Evolutionary conservation across 2,888 invertebrate species (phyloP).

Genomic region (Acanthococcus lagerstroemiae): DNA sequence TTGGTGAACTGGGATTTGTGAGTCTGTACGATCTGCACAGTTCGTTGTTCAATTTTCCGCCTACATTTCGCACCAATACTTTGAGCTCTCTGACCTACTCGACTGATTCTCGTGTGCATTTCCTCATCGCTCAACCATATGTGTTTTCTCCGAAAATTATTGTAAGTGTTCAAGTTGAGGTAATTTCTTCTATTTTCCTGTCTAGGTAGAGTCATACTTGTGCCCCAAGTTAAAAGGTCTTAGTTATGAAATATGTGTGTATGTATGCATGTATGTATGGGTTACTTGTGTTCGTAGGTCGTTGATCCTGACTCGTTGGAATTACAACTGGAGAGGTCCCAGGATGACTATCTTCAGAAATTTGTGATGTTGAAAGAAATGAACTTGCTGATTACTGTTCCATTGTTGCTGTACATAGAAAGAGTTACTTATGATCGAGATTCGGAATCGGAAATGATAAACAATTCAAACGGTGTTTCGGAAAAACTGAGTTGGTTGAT

Average conservation of each 20-base stretch:
- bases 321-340: slow-evolving; percentile 35
- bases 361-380: slow-evolving; percentile 18
- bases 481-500: background rate
- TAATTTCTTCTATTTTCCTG: too few species aligned
- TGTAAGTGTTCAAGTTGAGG: slow-evolving; percentile 21
- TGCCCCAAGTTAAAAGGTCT: too few species aligned
- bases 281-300: slow-evolving; percentile 39
- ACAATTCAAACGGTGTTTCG: background rate
- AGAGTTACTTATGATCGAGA: background rate
- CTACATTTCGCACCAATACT: background rate
- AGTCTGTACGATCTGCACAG: slow-evolving; percentile 40
- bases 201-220: too few species aligned
- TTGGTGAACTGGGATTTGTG: slow-evolving; percentile 42
- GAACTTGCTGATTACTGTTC: slow-evolving; percentile 7
- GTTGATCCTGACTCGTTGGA: slow-evolving; percentile 39
- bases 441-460: background rate
- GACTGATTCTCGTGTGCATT: slow-evolving; percentile 41
- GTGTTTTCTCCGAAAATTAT: slow-evolving; percentile 30
- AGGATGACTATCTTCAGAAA: slow-evolving; percentile 33
- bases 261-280: too few species aligned
- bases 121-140: slow-evolving; percentile 39
- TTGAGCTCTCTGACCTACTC: slow-evolving; percentile 32
- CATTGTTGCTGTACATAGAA: slow-evolving; percentile 7
- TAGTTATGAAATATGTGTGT: too few species aligned
- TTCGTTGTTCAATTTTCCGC: slow-evolving; percentile 33